Conservation (phyloP, 2,888 invertebrate genomes). For the Ophion ellenae region DNA sequence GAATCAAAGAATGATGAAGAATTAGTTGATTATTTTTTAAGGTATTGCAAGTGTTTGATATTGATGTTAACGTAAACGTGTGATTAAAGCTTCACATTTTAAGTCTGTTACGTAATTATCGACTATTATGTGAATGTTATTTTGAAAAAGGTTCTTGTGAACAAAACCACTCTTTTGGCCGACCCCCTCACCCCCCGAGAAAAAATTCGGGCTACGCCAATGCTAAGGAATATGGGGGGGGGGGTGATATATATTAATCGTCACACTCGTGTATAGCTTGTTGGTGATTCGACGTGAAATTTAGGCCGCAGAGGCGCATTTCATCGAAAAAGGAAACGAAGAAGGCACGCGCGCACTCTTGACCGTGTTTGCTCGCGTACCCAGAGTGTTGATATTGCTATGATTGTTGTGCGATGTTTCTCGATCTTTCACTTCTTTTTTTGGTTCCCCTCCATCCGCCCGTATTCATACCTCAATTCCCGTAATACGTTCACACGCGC, state of each 20-base stretch:
- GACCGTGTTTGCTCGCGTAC: constrained; percentile 8
- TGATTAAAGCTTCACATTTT: no score
- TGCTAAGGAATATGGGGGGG: constrained; percentile 10
- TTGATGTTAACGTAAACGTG: no score
- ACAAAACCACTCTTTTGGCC: no score
- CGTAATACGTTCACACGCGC: constrained; percentile 13
- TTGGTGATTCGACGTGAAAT: constrained; percentile 11
- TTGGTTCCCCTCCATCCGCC: neutral
- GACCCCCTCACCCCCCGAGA: no score
- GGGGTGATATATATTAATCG: constrained; percentile 41
- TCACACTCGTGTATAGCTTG: neutral
- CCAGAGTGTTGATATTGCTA: constrained; percentile 24
- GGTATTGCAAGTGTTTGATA: no score
- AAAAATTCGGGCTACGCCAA: no score
- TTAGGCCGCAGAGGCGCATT: constrained; percentile 53
- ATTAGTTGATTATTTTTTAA: no score
- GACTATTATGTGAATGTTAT: no score
- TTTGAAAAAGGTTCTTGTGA: no score
- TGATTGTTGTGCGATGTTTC: constrained; percentile 39
- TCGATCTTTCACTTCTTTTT: constrained; percentile 43
- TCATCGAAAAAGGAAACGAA: constrained; percentile 20
- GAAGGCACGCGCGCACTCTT: constrained; percentile 1
- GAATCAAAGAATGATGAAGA: no score
- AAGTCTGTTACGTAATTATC: no score
- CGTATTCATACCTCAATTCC: neutral